phyloP scores from a whole-genome alignment of 2,797 vertebrate genomes.

The Hoplostethus mediterraneus region DNA sequence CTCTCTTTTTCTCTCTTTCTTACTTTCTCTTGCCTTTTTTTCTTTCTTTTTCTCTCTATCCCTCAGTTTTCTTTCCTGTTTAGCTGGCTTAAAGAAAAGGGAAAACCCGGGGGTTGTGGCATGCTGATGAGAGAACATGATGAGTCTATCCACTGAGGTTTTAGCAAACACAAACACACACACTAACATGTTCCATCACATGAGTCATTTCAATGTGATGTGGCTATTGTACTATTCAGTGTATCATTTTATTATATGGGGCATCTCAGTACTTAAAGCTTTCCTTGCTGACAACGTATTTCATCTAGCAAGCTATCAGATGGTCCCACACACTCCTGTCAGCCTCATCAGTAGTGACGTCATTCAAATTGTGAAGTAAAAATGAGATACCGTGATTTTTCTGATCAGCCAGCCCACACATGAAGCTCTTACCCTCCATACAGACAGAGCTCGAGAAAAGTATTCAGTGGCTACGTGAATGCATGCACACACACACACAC shows the following conservation, averaged over 20 bases:
- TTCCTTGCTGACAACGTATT: slow-evolving; percentile 13
- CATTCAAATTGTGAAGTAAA: too few relatives aligned
- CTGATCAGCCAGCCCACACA: too few relatives aligned
- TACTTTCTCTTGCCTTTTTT: slow-evolving; percentile 13
- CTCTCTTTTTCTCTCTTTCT: slow-evolving; percentile 2
- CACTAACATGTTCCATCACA: slow-evolving; percentile 12
- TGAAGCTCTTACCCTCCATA: too few relatives aligned
- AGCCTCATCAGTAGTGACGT: background rate
- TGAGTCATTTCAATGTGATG: background rate
- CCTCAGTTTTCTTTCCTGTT: slow-evolving; percentile 11
- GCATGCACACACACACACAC: too few relatives aligned
- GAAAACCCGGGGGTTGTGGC: slow-evolving; percentile 36
- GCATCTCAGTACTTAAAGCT: background rate
- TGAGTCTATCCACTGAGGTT: slow-evolving; percentile 26
- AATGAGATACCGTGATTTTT: too few relatives aligned
- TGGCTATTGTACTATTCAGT: background rate
- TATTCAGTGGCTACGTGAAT: too few relatives aligned
- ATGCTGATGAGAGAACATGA: slow-evolving; percentile 29
- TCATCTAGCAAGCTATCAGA: background rate
- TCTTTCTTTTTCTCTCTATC: slow-evolving; percentile 1
- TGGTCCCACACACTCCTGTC: background rate
- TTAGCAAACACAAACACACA: slow-evolving; percentile 20
- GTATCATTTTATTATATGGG: background rate
- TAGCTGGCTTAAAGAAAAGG: slow-evolving; percentile 29
- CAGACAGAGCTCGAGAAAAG: too few relatives aligned